Base-by-base conservation (phyloP, 2,113 vertebrate species). In the human region DNA sequence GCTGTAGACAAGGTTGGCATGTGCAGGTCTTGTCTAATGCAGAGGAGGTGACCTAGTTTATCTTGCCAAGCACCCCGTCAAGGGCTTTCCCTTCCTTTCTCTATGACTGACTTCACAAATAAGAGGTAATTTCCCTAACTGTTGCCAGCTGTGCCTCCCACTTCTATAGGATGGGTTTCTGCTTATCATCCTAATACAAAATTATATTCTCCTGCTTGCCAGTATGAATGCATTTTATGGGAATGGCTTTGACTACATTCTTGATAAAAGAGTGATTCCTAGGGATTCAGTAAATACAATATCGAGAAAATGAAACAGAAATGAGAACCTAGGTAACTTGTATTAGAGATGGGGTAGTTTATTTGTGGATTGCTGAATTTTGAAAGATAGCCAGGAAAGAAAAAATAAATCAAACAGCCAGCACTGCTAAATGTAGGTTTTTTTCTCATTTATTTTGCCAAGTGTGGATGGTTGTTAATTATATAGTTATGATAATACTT, bases 351-450 rank as follows among this genome's bases (percentile, higher is more conserved):
- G 50, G 43, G 79, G 43, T 66, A 95, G 92, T 84, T 50, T 50
- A 55, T 95, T 97, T 95, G 64, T n/a, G 9, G 45, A 76, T 94
- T 97, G 72, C 64, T 84, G 55, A 93, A 92, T 95, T 95, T 97
- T 96, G 94, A 96, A 94, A 96, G 76, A 91, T 94, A 91, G 14
- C 78, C 90, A 87, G 43, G 22, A 94, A 90, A 83, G n/a, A 95
- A 87, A 92, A 97, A 89, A 45, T 11, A 84, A 90, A 88, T 91
- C 84, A 96, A 52, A 72, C 45, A 87, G 66, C 80, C 72, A 78
- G 70, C 12, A n/a, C 40, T 86, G 50, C 55, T 0, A 40, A 91
- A 94, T 66, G 35, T 88, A 85, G 59, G 52, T 76, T 64, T 30
- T 72, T 35, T 35, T 3, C 22, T 35, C 45, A 83, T 94, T 93